A percentile compares a stretch with the other conserved stretches of the same genome.
phyloP scores from a whole-genome alignment of 2,113 vertebrate species.

The Saiga tatarica region DNA sequence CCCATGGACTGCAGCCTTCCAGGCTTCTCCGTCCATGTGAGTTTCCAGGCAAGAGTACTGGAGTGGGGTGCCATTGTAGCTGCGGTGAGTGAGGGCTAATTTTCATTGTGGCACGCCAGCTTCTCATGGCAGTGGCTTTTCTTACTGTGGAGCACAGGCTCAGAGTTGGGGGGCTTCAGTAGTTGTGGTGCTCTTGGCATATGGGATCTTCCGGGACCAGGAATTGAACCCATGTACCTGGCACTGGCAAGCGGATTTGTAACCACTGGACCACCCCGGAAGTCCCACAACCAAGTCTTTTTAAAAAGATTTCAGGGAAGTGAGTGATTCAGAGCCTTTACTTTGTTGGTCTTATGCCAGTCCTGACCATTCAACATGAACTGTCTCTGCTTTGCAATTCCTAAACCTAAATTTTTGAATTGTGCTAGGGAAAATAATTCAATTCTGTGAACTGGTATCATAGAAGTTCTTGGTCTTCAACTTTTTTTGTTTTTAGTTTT shows the following conservation, averaged over 20 bases:
- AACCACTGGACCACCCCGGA: not conserved
- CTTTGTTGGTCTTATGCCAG: not conserved
- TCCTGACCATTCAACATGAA: not conserved
- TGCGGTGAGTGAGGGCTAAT: not conserved
- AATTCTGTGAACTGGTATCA: not conserved
- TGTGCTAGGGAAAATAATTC: not conserved
- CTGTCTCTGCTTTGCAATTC: not conserved
- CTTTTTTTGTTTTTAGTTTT: not conserved
- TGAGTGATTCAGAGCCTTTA: not conserved
- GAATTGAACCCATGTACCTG: not conserved
- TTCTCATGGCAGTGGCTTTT: not conserved
- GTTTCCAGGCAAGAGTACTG: too few relatives aligned
- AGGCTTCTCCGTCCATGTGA: too few relatives aligned
- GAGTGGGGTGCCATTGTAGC: not conserved
- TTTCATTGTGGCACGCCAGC: accelerated
- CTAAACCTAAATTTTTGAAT: not conserved
- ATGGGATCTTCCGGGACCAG: not conserved
- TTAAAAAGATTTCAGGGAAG: not conserved
- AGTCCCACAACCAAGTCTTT: not conserved
- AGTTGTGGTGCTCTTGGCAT: not conserved
- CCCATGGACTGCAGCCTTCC: too few relatives aligned
- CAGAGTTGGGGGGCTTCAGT: not conserved
- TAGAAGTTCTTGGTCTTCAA: not conserved
- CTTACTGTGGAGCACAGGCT: not conserved
- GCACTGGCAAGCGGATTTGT: not conserved